Evolutionary conservation across 2,113 vertebrate species (phyloP), one percentile per base, ranked within the genome.

Genomic region (Camelus bactrianus): DNA sequence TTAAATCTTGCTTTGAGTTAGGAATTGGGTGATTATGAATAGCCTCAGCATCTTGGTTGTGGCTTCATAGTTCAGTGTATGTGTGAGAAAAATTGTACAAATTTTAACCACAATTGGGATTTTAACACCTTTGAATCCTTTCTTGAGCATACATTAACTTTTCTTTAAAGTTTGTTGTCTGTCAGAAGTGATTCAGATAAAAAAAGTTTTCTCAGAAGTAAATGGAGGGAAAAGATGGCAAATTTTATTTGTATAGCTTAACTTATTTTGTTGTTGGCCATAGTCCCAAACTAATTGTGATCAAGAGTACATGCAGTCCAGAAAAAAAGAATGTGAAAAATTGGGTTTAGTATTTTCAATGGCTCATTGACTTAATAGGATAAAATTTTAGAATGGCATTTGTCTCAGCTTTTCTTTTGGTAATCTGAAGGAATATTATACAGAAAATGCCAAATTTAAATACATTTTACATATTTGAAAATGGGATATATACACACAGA

Each of bases 111-210:
- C 56, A 79, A 56, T 46, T 19, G 56, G 26, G 19, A 93, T 92
- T 92, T 77, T 58, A 93, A 73, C 79, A 42, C 65, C 10, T 85
- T 70, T 73, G 38, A 80, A 96, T 85, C 54, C 58, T 94, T 93
- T 86, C 14, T 80, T 30, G 58, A 85, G 38, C 73, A 52, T 62
- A 69, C 12, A 20, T 70, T 92, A 89, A 52, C 30, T 24, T 72
- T 86, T 85, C 48, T 19, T 8, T 3, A 42, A 85, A 73, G 48
- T 87, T 95, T 73, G 20, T 46, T 82, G 2, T 65, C 54, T 87
- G 11, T 46, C 30, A 28, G 54, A 82, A 42, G 28, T 65, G 83
- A 16, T 87, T 76, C 28, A 73, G 12, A 7, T 56, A 75, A 76
- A 94, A 60, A 76, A 48, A 46, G 38, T 42, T 88, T 77, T 89